Percentiles rank a stretch among this genome's conserved stretches.
phyloP scores from a whole-genome alignment of 2,797 vertebrate species.

The Spheniscus humboldti region DNA sequence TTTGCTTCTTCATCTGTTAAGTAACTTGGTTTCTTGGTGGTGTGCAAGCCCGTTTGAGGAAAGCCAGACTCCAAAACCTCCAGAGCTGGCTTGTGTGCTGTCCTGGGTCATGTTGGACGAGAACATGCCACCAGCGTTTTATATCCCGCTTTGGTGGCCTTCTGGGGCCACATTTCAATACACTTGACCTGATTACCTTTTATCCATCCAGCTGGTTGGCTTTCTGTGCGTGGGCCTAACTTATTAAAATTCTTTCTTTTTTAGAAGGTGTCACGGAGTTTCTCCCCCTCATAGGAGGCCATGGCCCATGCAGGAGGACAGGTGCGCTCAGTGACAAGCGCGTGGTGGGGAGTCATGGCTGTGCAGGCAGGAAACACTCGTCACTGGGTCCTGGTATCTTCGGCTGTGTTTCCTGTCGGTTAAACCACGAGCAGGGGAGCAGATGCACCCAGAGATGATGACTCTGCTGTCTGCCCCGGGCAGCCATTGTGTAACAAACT shows the following conservation, averaged over 20 bases:
- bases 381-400: conserved; percentile 53
- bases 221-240: background rate
- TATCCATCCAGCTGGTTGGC: background rate
- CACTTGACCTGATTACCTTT: background rate
- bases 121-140: background rate
- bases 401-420: conserved; percentile 79
- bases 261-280: background rate
- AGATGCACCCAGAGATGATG: conserved; percentile 67
- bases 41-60: background rate
- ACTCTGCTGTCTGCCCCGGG: background rate
- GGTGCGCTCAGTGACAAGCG: conserved; percentile 20
- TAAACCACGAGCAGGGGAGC: conserved; percentile 78
- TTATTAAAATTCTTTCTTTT: background rate
- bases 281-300: rapidly evolving
- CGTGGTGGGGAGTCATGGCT: background rate
- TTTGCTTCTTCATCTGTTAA: background rate
- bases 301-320: background rate
- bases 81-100: background rate
- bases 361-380: conserved; percentile 66
- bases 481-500: background rate
- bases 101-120: background rate
- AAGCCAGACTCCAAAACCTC: background rate
- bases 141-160: background rate
- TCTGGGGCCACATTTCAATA: background rate
- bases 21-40: background rate